These are phyloP conservation scores for Peromyscus polionotus DNA, from an alignment of 2,113 vertebrate species.

Conservation along the genomic window DNA sequence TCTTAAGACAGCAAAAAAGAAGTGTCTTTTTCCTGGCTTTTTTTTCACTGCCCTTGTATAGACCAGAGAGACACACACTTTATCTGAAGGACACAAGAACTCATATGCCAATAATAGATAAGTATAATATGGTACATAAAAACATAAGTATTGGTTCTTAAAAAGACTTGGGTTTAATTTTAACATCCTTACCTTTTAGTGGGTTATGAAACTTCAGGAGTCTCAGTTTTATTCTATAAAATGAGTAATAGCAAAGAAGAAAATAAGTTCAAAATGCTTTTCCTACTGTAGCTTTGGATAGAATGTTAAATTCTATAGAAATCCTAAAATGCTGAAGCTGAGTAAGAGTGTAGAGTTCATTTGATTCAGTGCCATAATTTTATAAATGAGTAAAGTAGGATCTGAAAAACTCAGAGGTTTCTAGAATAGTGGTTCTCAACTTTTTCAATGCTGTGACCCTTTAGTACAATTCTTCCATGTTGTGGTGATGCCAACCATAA, in stretches of 20 bases:
- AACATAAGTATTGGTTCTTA: not conserved
- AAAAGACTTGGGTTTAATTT: not conserved
- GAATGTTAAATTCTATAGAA: slow-evolving; percentile 59
- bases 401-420: not conserved
- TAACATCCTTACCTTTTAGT: not conserved
- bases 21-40: not conserved
- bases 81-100: not conserved
- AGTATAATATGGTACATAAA: slow-evolving; percentile 14
- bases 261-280: slow-evolving; percentile 44
- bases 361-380: slow-evolving; percentile 42
- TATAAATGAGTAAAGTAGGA: slow-evolving; percentile 19
- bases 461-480: not conserved
- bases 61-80: not conserved
- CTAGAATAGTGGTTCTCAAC: not conserved
- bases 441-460: not conserved
- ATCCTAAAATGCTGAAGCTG: slow-evolving; percentile 46
- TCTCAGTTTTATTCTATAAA: slow-evolving; percentile 31
- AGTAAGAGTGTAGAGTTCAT: slow-evolving; percentile 32
- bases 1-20: slow-evolving; percentile 58
- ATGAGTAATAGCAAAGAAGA: not conserved
- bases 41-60: slow-evolving; percentile 52
- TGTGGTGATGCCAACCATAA: not conserved
- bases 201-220: not conserved
- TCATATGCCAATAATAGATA: not conserved
- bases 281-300: slow-evolving; percentile 53